Conservation (phyloP, 1,140 invertebrate species). For the Solen grandis region DNA sequence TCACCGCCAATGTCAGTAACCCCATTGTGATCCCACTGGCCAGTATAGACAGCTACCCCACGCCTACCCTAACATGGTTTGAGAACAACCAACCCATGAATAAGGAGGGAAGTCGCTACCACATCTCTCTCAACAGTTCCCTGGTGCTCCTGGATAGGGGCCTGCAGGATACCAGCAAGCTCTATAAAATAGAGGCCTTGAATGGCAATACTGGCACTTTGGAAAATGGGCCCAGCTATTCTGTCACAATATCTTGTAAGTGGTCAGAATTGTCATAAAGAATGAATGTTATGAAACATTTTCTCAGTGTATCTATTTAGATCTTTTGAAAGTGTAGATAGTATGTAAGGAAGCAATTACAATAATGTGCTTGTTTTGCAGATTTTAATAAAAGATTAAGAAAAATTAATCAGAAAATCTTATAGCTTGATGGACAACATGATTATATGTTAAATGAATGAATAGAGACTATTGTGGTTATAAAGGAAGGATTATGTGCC, state of each 20-base stretch:
- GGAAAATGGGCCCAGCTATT: slow-evolving; percentile 17
- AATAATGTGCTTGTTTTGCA: neutral
- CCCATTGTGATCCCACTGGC: slow-evolving; percentile 27
- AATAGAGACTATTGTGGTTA: too few species aligned
- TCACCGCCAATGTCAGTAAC: neutral
- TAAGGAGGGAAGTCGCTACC: neutral
- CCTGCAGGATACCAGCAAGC: slow-evolving; percentile 1
- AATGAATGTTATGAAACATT: too few species aligned
- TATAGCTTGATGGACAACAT: neutral
- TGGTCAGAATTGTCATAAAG: too few species aligned
- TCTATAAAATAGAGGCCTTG: slow-evolving; percentile 26
- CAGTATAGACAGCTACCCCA: slow-evolving; percentile 30
- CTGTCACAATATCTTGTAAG: slow-evolving; percentile 43
- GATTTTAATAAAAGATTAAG: neutral
- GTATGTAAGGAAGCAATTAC: neutral
- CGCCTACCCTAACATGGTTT: slow-evolving; percentile 29
- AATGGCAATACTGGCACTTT: slow-evolving; percentile 14
- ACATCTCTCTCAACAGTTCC: slow-evolving; percentile 38
- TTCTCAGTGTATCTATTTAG: neutral
- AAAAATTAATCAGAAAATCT: neutral
- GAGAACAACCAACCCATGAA: slow-evolving; percentile 13
- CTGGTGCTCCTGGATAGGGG: slow-evolving; percentile 34
- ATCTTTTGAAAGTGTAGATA: neutral
- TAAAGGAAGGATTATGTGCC: too few species aligned
- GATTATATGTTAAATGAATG: too few species aligned